A percentile compares a stretch with the other conserved stretches of the same genome.
Evolutionary conservation across 2,888 invertebrate species (phyloP).

Genomic region (Endotricha flammealis): DNA sequence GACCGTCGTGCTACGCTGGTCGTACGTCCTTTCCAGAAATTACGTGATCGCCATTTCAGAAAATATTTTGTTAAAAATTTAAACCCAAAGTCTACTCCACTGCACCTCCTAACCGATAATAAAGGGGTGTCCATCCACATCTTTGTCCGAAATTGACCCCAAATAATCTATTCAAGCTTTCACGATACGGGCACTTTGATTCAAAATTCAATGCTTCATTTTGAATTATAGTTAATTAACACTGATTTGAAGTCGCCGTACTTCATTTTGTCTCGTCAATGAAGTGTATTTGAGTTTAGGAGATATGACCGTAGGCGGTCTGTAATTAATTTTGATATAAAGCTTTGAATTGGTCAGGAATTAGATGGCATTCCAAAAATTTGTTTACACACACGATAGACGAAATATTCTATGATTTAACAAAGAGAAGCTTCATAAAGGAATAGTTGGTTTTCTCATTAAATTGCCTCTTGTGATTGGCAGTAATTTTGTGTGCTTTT

Average conservation of each 20-base stretch:
- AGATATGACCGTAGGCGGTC: constrained; percentile 29
- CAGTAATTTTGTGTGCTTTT: too few species aligned
- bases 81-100: constrained; percentile 31
- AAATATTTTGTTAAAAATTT: constrained; percentile 1
- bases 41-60: too few species aligned
- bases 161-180: constrained; percentile 62
- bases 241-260: constrained; percentile 37
- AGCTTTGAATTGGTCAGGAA: constrained; percentile 10
- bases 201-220: constrained; percentile 64
- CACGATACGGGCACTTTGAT: constrained; percentile 76
- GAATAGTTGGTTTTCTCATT: too few species aligned
- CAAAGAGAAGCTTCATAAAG: too few species aligned
- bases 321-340: constrained; percentile 29
- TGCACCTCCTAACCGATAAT: constrained; percentile 26
- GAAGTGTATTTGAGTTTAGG: constrained; percentile 11
- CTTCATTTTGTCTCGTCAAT: constrained; percentile 22
- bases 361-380: too few species aligned
- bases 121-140: constrained; percentile 51
- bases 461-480: too few species aligned
- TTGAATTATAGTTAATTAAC: constrained; percentile 70
- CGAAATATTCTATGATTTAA: too few species aligned
- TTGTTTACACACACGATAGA: too few species aligned
- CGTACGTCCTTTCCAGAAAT: too few species aligned
- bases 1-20: too few species aligned
- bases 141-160: constrained; percentile 74